A percentile compares a stretch with the other conserved stretches of the same genome.
phyloP scores from a whole-genome alignment of 2,888 invertebrate genomes.

The Aphodius sticticus region DNA sequence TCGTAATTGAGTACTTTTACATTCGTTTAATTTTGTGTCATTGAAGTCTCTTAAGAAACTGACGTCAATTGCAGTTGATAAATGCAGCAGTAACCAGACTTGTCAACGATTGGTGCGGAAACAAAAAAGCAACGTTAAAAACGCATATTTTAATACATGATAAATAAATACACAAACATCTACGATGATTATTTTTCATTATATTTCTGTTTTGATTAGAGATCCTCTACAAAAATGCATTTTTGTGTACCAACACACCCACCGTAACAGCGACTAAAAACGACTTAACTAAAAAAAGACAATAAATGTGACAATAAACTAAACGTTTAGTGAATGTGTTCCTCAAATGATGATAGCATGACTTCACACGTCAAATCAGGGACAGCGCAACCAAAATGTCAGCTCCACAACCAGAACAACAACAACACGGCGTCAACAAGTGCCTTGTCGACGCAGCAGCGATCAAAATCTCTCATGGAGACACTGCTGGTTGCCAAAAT shows the following conservation, averaged over 20 bases:
- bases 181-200: too few relatives aligned
- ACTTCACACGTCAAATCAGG: background rate
- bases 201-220: background rate
- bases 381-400: slow-evolving; percentile 11
- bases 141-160: too few relatives aligned
- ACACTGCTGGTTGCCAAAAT: slow-evolving; percentile 82
- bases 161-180: too few relatives aligned
- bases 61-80: too few relatives aligned
- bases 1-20: too few relatives aligned
- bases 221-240: background rate
- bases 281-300: background rate
- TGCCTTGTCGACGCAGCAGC: slow-evolving; percentile 63
- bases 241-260: background rate
- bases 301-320: background rate
- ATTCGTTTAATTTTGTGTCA: too few relatives aligned
- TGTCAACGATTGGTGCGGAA: too few relatives aligned
- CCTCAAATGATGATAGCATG: background rate
- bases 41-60: too few relatives aligned
- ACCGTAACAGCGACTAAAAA: background rate
- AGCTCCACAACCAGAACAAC: background rate
- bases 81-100: too few relatives aligned
- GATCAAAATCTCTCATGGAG: slow-evolving; percentile 83
- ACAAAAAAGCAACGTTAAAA: too few relatives aligned
- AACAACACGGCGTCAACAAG: slow-evolving; percentile 8
- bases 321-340: background rate